Conservation (phyloP, 1,140 invertebrate species). For the Eupeodes corollae region DNA sequence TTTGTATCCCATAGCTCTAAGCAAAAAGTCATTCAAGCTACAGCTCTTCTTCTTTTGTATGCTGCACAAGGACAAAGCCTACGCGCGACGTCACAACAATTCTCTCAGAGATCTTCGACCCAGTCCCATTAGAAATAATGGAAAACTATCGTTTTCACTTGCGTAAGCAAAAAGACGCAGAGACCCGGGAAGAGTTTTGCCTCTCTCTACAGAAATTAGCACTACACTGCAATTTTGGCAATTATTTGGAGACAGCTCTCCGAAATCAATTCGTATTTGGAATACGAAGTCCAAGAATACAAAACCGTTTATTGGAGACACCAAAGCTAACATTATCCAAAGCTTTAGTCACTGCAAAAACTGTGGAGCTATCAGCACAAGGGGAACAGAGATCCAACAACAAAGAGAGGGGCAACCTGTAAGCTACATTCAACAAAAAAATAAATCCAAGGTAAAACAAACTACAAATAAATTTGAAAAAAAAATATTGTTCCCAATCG, state of each 20-base stretch:
- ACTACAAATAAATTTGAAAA: constrained; percentile 1
- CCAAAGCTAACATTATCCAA: neutral
- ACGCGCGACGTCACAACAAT: constrained; percentile 1
- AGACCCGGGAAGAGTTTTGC: constrained; percentile 11
- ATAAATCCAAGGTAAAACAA: neutral
- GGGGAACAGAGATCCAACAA: constrained; percentile 3
- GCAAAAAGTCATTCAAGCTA: too few relatives aligned
- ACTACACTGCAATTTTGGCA: constrained; percentile 17
- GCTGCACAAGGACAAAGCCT: constrained; percentile 2
- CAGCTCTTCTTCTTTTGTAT: too few relatives aligned
- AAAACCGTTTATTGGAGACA: neutral
- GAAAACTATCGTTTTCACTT: constrained; percentile 14
- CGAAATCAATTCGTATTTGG: constrained; percentile 20
- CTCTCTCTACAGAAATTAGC: constrained; percentile 9
- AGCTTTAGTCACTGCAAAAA: neutral
- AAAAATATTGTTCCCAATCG: neutral
- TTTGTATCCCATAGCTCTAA: too few relatives aligned
- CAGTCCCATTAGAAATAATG: constrained; percentile 15
- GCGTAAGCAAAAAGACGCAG: constrained; percentile 12
- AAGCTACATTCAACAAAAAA: neutral
- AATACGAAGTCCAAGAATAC: constrained; percentile 4
- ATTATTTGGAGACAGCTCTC: constrained; percentile 13
- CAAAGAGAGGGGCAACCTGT: neutral
- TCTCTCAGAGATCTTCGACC: constrained; percentile 10
- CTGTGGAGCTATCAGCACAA: neutral